A percentile compares a stretch with the other conserved stretches of the same genome.
Evolutionary conservation across 2,888 invertebrate species (phyloP).

Genomic region (Cancer borealis): DNA sequence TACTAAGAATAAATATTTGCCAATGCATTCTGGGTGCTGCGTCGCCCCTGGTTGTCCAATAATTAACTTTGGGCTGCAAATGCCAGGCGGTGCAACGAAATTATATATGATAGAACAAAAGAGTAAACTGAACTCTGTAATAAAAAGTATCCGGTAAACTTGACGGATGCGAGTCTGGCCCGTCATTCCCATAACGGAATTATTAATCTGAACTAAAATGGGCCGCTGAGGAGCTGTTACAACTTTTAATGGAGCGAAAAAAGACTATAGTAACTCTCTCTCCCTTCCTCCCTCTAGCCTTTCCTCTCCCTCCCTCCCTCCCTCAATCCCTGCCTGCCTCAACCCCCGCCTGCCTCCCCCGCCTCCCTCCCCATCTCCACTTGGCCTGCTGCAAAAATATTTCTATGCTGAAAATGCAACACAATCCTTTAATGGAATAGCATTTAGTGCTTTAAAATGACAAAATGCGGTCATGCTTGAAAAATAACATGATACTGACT

Average conservation of each 20-base stretch:
- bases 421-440: slow-evolving; percentile 12
- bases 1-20: background rate
- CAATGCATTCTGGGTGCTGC: background rate
- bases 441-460: background rate
- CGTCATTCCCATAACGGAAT: background rate
- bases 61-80: slow-evolving; percentile 8
- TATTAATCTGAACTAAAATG: slow-evolving; percentile 9
- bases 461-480: background rate
- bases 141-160: background rate
- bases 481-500: background rate
- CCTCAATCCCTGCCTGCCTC: background rate
- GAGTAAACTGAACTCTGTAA: background rate
- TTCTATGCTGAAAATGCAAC: background rate
- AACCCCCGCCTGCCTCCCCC: background rate
- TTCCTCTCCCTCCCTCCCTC: background rate
- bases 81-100: background rate
- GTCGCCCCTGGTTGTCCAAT: background rate
- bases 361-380: background rate
- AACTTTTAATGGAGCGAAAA: slow-evolving; percentile 8
- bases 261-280: background rate
- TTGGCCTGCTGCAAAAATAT: background rate
- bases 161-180: background rate
- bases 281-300: background rate
- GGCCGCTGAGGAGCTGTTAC: background rate
- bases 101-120: background rate